phyloP scores from a whole-genome alignment of 2,888 invertebrate species.

The Junonia oenone region DNA sequence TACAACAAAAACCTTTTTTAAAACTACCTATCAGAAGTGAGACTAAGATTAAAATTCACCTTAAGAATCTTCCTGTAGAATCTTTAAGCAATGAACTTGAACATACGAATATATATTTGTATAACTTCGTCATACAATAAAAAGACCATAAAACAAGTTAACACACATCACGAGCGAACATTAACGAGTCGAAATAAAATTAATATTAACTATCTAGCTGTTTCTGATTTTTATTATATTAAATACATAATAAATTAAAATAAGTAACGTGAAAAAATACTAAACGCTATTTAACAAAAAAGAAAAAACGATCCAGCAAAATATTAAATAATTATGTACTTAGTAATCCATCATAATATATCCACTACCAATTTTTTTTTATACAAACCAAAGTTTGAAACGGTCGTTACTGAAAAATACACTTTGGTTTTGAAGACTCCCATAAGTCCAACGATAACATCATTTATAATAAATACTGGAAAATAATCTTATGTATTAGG shows the following conservation, averaged over 20 bases:
- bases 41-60: slow-evolving; percentile 24
- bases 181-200: slow-evolving; percentile 38
- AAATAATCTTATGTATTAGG: slow-evolving; percentile 47
- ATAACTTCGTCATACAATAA: slow-evolving; percentile 40
- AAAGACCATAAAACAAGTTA: slow-evolving; percentile 62
- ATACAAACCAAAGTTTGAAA: slow-evolving; percentile 44
- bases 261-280: slow-evolving; percentile 21
- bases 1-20: slow-evolving; percentile 29
- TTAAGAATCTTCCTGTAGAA: slow-evolving; percentile 23
- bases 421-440: slow-evolving; percentile 61
- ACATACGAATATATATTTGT: slow-evolving; percentile 19
- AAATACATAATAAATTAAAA: slow-evolving; percentile 25
- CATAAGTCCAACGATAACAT: slow-evolving; percentile 37
- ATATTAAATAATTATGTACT: slow-evolving; percentile 8
- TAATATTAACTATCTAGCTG: slow-evolving; percentile 57
- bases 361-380: slow-evolving; percentile 11
- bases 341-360: slow-evolving; percentile 6
- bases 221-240: slow-evolving; percentile 13
- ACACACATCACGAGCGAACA: slow-evolving; percentile 38
- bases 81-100: slow-evolving; percentile 19
- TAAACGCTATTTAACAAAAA: slow-evolving; percentile 22
- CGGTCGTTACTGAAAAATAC: slow-evolving; percentile 44
- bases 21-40: slow-evolving; percentile 29
- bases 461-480: slow-evolving; percentile 42
- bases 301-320: slow-evolving; percentile 11